Evolutionary conservation across 2,113 vertebrate genomes (phyloP).

Genomic region (Felis chaus): DNA sequence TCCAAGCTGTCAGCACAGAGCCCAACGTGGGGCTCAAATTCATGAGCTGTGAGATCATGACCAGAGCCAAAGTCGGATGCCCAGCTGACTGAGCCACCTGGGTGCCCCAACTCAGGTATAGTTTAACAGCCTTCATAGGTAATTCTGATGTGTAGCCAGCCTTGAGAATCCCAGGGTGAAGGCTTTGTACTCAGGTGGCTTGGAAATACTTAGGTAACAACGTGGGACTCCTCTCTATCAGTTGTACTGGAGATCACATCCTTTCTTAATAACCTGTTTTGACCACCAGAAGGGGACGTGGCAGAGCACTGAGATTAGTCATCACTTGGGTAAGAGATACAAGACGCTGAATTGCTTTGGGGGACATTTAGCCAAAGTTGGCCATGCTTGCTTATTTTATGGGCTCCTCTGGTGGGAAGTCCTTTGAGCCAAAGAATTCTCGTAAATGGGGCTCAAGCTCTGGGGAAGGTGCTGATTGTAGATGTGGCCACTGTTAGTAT

Average conservation of each 20-base stretch:
- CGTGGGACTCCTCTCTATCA: too few relatives aligned
- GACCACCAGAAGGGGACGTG: background rate
- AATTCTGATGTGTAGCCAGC: background rate
- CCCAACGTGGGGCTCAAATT: too few relatives aligned
- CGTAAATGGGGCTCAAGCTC: background rate
- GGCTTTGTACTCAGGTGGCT: background rate
- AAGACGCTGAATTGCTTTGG: background rate
- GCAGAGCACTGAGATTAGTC: background rate
- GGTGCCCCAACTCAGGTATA: too few relatives aligned
- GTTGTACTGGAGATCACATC: background rate
- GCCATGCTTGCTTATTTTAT: background rate
- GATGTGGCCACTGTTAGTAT: background rate
- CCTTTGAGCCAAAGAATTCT: background rate
- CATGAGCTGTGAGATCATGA: too few relatives aligned
- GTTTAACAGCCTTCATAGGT: background rate
- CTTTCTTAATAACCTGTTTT: slow-evolving; percentile 8
- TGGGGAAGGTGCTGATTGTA: background rate
- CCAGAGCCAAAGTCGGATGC: too few relatives aligned
- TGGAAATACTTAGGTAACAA: background rate
- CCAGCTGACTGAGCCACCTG: too few relatives aligned
- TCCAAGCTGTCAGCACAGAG: too few relatives aligned
- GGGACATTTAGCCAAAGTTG: background rate
- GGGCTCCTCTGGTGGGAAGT: background rate
- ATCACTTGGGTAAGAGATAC: background rate
- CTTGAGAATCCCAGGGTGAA: background rate